Conservation (phyloP, 1,140 invertebrate genomes). For the Penaeus vannamei region DNA sequence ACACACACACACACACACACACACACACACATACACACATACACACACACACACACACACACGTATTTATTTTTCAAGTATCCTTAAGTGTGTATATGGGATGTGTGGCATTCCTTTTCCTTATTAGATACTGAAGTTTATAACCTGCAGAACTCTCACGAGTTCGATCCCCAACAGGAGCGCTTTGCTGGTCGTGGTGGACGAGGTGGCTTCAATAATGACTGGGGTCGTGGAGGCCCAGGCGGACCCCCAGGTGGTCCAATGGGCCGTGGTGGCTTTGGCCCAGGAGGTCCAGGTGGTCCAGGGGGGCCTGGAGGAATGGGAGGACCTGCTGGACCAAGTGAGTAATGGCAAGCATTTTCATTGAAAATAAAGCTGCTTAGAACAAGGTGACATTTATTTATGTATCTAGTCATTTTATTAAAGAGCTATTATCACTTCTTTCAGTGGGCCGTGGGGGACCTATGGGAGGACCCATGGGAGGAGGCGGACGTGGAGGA, state of each 20-base stretch:
- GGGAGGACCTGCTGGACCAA: conserved; percentile 68
- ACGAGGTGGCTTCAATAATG: conserved; percentile 65
- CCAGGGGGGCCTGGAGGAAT: conserved; percentile 69
- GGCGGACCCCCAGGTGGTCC: conserved; percentile 58
- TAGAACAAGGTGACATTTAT: too few relatives aligned
- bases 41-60: too few relatives aligned
- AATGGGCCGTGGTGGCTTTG: conserved; percentile 64
- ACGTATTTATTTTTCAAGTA: too few relatives aligned
- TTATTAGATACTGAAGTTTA: conserved; percentile 1
- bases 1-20: too few relatives aligned
- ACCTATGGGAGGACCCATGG: conserved; percentile 41
- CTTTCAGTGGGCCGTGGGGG: conserved; percentile 60
- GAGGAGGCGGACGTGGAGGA: conserved; percentile 48
- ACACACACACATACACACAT: too few relatives aligned
- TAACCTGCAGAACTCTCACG: conserved; percentile 25
- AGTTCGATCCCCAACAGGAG: conserved; percentile 25
- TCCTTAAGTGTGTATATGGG: background rate
- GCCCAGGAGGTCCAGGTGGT: conserved; percentile 73
- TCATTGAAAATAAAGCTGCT: too few relatives aligned
- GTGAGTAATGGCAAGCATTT: conserved; percentile 11
- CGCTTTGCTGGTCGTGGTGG: conserved; percentile 63
- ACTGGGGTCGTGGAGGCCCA: conserved; percentile 61
- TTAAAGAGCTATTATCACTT: background rate
- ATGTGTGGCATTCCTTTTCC: background rate
- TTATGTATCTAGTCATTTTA: background rate